These are phyloP conservation scores for Paelopatides confundens DNA, from an alignment of 53 echinoderm and acorn worm species.

Conservation along the genomic window DNA sequence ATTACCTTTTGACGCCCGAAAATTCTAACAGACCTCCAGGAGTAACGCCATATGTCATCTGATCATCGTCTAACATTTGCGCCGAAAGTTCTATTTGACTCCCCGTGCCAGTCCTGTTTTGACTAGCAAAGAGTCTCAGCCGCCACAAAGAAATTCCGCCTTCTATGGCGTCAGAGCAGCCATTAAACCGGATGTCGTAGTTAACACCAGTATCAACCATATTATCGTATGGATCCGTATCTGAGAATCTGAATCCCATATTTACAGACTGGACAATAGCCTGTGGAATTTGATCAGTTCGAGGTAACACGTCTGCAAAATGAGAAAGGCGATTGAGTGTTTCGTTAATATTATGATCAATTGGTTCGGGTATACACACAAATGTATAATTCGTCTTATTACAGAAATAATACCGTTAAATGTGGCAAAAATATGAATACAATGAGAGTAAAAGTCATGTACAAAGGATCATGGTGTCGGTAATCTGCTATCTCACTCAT, in stretches of 20 bases:
- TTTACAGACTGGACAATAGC: not conserved
- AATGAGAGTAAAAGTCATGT: too few species aligned
- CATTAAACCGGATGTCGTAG: not conserved
- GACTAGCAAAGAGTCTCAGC: not conserved
- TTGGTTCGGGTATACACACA: too few species aligned
- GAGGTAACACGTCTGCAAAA: too few species aligned
- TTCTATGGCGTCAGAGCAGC: not conserved
- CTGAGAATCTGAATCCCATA: not conserved
- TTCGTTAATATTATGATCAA: too few species aligned
- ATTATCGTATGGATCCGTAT: not conserved
- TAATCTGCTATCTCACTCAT: too few species aligned
- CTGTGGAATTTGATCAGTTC: not conserved
- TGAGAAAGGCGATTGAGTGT: too few species aligned
- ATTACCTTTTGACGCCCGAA: not conserved
- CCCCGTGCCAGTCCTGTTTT: not conserved
- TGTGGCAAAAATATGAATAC: too few species aligned
- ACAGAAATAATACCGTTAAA: too few species aligned
- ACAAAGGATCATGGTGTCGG: too few species aligned
- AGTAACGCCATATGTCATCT: not conserved
- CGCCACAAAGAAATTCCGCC: not conserved
- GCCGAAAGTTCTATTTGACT: not conserved
- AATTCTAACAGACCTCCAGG: not conserved
- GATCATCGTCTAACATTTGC: not conserved
- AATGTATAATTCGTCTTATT: too few species aligned
- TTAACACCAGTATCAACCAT: not conserved